Base-by-base conservation (phyloP, 1,140 invertebrate genomes). In the Drosophila rufa region DNA sequence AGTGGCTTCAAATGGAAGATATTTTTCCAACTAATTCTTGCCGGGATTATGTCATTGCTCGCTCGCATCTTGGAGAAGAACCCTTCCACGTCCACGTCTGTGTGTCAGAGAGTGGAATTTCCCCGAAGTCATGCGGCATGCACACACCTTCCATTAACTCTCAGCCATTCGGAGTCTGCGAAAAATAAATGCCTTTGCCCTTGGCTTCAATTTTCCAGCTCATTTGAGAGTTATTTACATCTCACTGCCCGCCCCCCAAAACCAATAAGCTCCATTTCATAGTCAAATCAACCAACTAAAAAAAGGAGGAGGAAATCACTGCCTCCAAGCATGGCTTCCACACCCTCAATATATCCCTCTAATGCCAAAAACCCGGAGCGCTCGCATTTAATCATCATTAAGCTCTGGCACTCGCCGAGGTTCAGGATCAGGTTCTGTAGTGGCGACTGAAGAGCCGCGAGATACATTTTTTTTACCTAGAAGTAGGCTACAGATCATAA, bases 361-460 rank as follows among this genome's bases (percentile, higher is more conserved):
- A 61, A 68, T 68, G 55, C 64, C 56, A 45, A 36, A 82, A 75
- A 68, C 64, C 51, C 36, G 55, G 36, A 40, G 55, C 55, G 55
- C 55, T 66, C 78, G 65, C 82, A 90, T 90, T 90, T 90, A 85
- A 90, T 90, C 85, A 90, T 91, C 85, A 90, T 90, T 90, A 90
- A 85, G 80, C 42, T 76, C 78, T 70, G 67, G 65, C 65, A 58
- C 48, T 79, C 56, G 43, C 42, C 50, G 42, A 56, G 55, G 36
- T 33, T 47, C 36, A 45, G 45, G 58, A 25, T 42, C 30, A 12
- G 53, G 38, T 60, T 65, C 11, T 12, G n/a, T n/a, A n/a, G n/a
- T n/a, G n/a, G n/a, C n/a, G n/a, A n/a, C n/a, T n/a, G n/a, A n/a
- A n/a, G n/a, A n/a, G n/a, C n/a, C n/a, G n/a, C n/a, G n/a, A n/a